These are phyloP conservation scores for Haemorhous mexicanus DNA, from an alignment of 2,113 vertebrate species.

Conservation along the genomic window DNA sequence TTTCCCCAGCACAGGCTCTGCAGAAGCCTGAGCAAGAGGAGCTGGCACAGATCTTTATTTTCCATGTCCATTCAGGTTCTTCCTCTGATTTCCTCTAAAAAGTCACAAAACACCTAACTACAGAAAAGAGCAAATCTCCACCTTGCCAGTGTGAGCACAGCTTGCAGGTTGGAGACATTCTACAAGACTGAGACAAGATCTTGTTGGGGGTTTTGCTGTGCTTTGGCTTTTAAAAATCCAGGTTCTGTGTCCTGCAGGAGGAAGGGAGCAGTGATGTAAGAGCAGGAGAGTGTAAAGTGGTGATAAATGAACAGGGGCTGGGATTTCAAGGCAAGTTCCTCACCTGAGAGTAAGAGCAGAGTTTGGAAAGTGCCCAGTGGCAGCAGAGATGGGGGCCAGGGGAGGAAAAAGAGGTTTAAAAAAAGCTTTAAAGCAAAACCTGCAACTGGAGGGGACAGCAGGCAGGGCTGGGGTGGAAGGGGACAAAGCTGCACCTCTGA, in stretches of 20 bases:
- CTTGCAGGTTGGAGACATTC: not conserved
- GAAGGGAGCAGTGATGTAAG: not conserved
- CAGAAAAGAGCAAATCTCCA: not conserved
- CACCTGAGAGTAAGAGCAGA: not conserved
- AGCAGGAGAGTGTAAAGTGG: not conserved
- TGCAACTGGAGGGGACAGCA: not conserved
- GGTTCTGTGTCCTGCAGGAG: not conserved
- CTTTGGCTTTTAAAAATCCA: not conserved
- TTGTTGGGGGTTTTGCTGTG: not conserved
- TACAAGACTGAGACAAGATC: not conserved
- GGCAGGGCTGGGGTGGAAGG: not conserved
- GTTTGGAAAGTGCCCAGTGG: not conserved
- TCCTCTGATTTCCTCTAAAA: not conserved
- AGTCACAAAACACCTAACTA: not conserved
- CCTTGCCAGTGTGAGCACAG: not conserved
- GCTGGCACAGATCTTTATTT: not conserved
- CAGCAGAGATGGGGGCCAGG: too few relatives aligned
- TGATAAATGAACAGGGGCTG: not conserved
- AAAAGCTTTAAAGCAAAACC: not conserved
- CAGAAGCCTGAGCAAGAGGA: not conserved
- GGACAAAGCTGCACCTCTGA: not conserved
- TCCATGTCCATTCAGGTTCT: not conserved
- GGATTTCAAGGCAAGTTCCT: not conserved
- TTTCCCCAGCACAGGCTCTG: not conserved
- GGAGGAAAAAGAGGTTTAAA: not conserved